phyloP scores from a whole-genome alignment of 2,797 vertebrate species.

The Phyllotis vaccarum region DNA sequence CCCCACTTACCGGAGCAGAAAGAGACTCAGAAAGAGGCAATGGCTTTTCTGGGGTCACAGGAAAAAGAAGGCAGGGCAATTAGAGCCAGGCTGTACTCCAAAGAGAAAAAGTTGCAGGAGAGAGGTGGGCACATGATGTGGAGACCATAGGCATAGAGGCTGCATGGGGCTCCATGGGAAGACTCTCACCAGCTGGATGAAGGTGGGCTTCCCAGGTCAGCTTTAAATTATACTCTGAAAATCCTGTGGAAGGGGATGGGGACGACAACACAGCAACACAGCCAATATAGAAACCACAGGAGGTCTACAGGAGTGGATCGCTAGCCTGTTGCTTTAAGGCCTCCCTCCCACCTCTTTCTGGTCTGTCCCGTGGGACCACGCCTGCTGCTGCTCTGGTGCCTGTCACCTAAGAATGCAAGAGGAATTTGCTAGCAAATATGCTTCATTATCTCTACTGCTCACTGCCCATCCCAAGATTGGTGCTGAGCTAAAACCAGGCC shows the following conservation, averaged over 20 bases:
- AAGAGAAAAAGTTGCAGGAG: neutral
- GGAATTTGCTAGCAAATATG: neutral
- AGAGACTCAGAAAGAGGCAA: neutral
- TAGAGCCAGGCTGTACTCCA: neutral
- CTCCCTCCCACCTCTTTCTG: neutral
- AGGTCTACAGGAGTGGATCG: neutral
- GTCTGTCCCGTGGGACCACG: neutral
- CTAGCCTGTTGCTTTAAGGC: neutral
- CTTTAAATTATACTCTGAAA: neutral
- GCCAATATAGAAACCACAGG: neutral
- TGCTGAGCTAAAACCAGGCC: neutral
- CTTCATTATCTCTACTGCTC: neutral
- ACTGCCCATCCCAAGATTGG: neutral
- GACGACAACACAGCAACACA: neutral
- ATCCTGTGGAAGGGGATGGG: neutral
- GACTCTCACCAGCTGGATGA: neutral
- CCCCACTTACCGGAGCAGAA: neutral
- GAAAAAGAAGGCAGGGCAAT: neutral
- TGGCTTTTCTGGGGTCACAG: neutral
- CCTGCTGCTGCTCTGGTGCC: neutral
- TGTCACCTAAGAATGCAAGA: neutral
- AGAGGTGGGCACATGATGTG: neutral
- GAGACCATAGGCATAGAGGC: neutral
- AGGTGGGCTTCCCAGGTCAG: neutral
- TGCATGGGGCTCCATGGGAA: neutral